Evolutionary conservation across 1,140 invertebrate species (phyloP).

Genomic region (Scaptomyza graminum): DNA sequence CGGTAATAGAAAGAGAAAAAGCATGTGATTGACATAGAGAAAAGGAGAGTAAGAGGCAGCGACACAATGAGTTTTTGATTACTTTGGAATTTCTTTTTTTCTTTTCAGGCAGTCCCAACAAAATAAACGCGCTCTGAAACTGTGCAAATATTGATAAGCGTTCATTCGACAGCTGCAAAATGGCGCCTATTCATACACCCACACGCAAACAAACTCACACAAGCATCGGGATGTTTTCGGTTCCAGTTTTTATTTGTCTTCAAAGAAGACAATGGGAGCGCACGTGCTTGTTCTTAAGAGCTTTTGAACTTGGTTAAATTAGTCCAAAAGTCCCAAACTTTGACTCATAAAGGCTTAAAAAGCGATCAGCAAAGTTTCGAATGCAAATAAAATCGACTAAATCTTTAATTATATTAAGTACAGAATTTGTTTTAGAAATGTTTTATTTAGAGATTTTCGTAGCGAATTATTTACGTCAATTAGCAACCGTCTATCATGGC

Average conservation of each 20-base stretch:
- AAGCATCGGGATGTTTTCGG: constrained; percentile 8
- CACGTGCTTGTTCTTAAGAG: constrained; percentile 46
- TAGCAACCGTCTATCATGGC: too few relatives aligned
- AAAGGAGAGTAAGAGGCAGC: constrained; percentile 25
- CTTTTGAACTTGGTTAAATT: constrained; percentile 44
- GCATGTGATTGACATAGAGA: not conserved
- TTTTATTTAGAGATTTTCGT: not conserved
- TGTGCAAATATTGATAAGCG: constrained; percentile 80
- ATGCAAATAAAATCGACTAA: not conserved
- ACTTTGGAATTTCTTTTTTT: constrained; percentile 81
- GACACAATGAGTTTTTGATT: constrained; percentile 79
- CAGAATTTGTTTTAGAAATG: not conserved
- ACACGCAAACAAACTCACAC: constrained; percentile 1
- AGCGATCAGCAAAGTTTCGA: not conserved
- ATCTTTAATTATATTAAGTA: too few relatives aligned
- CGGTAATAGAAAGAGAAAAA: not conserved
- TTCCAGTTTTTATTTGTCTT: constrained; percentile 64
- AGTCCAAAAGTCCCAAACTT: constrained; percentile 8
- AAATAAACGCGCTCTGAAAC: constrained; percentile 62
- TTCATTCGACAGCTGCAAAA: constrained; percentile 40
- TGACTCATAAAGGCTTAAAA: not conserved
- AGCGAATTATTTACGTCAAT: too few relatives aligned
- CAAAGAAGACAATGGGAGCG: constrained; percentile 56
- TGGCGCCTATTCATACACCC: constrained; percentile 18
- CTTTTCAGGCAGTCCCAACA: constrained; percentile 60